Conservation (phyloP, 2,113 vertebrate genomes). For the Pavo muticus region DNA sequence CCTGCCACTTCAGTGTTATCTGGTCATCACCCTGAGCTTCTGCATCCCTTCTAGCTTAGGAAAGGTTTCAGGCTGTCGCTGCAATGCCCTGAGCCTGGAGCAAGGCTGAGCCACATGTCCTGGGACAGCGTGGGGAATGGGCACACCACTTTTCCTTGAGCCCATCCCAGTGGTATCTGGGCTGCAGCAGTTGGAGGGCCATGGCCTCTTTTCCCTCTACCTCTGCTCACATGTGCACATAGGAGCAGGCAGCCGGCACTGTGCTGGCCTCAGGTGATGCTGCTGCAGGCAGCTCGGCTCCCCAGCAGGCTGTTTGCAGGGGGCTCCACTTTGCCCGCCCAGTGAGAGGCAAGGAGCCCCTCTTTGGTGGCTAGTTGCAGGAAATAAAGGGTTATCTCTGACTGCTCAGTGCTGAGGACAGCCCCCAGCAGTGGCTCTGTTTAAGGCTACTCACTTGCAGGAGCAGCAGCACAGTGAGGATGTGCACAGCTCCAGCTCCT, state of each 20-base stretch:
- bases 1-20: neutral
- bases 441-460: too few species aligned
- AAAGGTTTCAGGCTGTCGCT: neutral
- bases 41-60: too few species aligned
- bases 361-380: neutral
- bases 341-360: neutral
- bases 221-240: accelerated
- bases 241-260: neutral
- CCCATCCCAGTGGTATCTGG: accelerated
- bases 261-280: neutral
- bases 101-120: accelerated
- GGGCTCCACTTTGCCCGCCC: neutral
- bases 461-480: neutral
- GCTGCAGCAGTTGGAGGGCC: neutral
- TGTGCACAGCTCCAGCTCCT: neutral
- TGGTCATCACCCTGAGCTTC: neutral
- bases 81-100: neutral
- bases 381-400: accelerated
- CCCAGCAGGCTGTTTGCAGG: neutral
- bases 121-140: accelerated
- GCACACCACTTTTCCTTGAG: accelerated
- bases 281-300: neutral
- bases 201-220: accelerated
- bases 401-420: accelerated
- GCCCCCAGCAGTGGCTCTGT: neutral